phyloP scores from a whole-genome alignment of 2,888 invertebrate species.

The Lochmaea capreae region DNA sequence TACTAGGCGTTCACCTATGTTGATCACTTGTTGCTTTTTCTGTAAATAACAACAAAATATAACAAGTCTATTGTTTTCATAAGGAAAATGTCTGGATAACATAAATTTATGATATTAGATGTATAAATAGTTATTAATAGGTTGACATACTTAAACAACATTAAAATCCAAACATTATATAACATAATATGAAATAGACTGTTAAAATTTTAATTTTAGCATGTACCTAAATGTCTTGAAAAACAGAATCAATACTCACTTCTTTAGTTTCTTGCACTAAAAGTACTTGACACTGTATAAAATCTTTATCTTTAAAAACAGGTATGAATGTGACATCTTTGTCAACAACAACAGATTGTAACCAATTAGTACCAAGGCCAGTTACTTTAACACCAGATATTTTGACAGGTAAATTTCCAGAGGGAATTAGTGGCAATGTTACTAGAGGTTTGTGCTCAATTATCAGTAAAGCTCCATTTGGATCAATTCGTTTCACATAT shows the following conservation, averaged over 20 bases:
- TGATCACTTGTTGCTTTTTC: slow-evolving; percentile 56
- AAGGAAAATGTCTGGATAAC: no score
- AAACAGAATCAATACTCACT: slow-evolving; percentile 48
- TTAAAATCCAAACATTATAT: no score
- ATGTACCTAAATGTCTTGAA: no score
- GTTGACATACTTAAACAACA: no score
- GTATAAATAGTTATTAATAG: no score
- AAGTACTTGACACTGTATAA: slow-evolving; percentile 65
- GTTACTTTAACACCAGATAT: slow-evolving; percentile 67
- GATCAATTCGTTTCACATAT: slow-evolving; percentile 63
- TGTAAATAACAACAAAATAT: slow-evolving; percentile 27
- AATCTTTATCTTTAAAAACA: slow-evolving; percentile 62
- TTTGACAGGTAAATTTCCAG: slow-evolving; percentile 67
- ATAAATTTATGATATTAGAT: no score
- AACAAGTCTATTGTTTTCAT: neutral
- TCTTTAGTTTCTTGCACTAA: slow-evolving; percentile 57
- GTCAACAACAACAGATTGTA: slow-evolving; percentile 64
- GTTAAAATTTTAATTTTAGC: no score
- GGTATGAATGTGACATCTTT: slow-evolving; percentile 64
- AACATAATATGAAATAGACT: no score
- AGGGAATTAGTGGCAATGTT: slow-evolving; percentile 53
- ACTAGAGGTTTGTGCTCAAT: slow-evolving; percentile 64
- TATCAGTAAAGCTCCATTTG: slow-evolving; percentile 62
- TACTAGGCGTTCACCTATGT: slow-evolving; percentile 69
- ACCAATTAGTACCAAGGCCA: slow-evolving; percentile 66